Evolutionary conservation across 2,113 vertebrate genomes (phyloP), one percentile per base, ranked within the genome.

Genomic region (Malurus melanocephalus): DNA sequence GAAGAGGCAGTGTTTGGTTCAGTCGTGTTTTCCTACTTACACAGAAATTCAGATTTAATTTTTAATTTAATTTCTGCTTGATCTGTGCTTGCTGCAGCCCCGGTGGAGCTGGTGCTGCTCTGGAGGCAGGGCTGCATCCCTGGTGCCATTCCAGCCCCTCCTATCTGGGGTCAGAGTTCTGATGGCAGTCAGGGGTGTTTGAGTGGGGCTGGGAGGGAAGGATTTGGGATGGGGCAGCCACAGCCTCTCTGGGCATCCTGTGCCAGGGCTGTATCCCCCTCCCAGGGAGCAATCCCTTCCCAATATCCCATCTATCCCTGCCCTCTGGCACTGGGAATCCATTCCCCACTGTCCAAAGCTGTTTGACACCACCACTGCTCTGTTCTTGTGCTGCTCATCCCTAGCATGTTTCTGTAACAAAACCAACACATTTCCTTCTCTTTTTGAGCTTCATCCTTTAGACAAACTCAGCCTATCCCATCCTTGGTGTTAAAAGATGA

Each of bases 351-450:
- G 17, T 35, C 64, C 56, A 6, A 13, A 33, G 11, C 82, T 9
- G 10, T 73, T 49, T n/a, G 66, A 35, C 72, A 73, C 9, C 49
- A 27, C 2, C 2, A 5, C 22, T 24, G 12, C 61, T 73, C 80
- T 65, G 18, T 65, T 51, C 57, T 66, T 11, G 53, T 19, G 26
- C 8, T 46, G 26, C 78, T 72, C 6, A 38, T 13, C 53, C 33
- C 6, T 12, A 43, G 27, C 65, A 3, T 2, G 2, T 32, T 67
- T 24, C 8, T 51, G 55, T 23, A 26, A 7, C 3, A 11, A 28
- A 74, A 17, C 33, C 46, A 33, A 1, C 5, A 0, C 0, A 0
- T 11, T 7, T 0, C 42, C 11, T 35, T 35, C n/a, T 68, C 15
- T 10, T 30, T 15, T 20, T 26, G 43, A 32, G 11, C 69, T 11